Evolutionary conservation across 2,797 vertebrate species (phyloP).

Genomic region (Lophotriccus pileatus): DNA sequence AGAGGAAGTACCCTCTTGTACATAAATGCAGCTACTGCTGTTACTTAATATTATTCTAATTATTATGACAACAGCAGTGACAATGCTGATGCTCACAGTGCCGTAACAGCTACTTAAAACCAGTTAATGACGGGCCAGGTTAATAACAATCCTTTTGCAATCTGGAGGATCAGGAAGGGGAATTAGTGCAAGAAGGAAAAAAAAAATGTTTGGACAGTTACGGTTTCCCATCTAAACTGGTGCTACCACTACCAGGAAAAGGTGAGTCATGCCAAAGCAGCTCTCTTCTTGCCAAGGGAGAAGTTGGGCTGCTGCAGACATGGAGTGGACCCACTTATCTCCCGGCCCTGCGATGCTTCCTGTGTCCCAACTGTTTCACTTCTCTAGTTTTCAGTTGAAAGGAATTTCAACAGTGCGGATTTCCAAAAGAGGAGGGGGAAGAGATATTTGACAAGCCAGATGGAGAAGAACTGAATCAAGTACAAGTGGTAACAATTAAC

Average conservation of each 20-base stretch:
- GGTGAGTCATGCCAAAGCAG: not conserved
- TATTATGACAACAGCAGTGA: not conserved
- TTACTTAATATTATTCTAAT: not conserved
- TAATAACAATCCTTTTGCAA: not conserved
- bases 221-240: not conserved
- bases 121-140: not conserved
- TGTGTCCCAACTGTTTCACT: slow-evolving; percentile 16
- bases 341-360: not conserved
- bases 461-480: slow-evolving; percentile 77
- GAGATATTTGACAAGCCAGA: slow-evolving; percentile 58
- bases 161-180: not conserved
- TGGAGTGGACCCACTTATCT: not conserved
- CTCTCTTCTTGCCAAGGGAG: slow-evolving; percentile 1
- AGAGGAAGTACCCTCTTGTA: not conserved
- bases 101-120: not conserved
- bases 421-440: not conserved
- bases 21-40: not conserved
- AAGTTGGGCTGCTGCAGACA: not conserved
- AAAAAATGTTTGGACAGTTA: not conserved
- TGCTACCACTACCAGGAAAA: slow-evolving; percentile 17
- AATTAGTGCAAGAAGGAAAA: not conserved
- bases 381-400: not conserved
- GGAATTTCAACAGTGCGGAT: not conserved
- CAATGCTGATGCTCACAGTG: not conserved
- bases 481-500: slow-evolving; percentile 86